phyloP scores from a whole-genome alignment of 2,888 invertebrate species.

The Heliconius aoede region DNA sequence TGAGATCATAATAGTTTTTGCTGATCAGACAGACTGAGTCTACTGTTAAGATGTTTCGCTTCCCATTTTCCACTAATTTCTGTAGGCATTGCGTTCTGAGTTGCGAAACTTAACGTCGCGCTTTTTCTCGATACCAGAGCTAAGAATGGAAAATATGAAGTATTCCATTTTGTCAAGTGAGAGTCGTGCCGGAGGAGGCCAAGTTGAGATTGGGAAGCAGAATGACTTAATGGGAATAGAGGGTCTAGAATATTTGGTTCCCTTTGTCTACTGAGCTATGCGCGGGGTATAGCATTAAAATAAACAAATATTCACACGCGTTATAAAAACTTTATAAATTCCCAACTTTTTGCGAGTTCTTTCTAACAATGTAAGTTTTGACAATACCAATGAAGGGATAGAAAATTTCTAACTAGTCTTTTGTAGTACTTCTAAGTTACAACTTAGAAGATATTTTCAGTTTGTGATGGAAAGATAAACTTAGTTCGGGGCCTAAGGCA shows the following conservation, averaged over 20 bases:
- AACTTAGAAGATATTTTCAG: not conserved
- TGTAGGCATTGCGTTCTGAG: not conserved
- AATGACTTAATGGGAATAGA: not conserved
- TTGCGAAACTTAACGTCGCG: not conserved
- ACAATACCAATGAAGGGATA: not conserved
- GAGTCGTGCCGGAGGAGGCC: no score
- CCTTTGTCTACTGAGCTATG: no score
- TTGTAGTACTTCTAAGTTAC: not conserved
- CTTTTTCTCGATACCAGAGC: no score
- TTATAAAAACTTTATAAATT: no score
- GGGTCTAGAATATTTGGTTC: no score
- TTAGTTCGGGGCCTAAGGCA: slow-evolving; percentile 3
- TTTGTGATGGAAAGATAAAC: slow-evolving; percentile 11
- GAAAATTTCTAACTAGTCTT: not conserved
- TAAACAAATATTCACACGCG: no score
- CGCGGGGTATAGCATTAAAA: no score
- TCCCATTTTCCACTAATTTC: not conserved
- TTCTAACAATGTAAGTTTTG: slow-evolving; percentile 5
- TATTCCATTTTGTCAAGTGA: not conserved
- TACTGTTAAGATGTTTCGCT: not conserved
- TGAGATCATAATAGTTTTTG: not conserved
- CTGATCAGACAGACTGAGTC: not conserved
- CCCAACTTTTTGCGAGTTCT: not conserved
- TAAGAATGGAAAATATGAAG: not conserved
- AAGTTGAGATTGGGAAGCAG: no score